A percentile compares a stretch with the other conserved stretches of the same genome.
These are phyloP conservation scores for Diploscapter pachys DNA, from an alignment of 1,140 invertebrate species.

Conservation along the genomic window DNA sequence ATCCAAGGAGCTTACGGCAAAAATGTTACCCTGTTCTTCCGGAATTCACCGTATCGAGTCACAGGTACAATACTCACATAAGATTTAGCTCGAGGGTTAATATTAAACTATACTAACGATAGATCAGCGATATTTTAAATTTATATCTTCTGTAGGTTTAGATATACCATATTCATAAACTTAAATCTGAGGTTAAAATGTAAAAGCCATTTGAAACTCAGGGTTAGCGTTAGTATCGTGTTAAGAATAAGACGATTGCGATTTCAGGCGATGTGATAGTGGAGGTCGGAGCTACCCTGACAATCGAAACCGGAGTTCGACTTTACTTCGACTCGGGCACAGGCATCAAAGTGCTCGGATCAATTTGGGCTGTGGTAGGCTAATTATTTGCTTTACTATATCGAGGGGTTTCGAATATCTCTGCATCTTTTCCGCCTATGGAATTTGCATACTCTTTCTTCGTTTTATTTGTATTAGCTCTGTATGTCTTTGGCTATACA, in stretches of 20 bases:
- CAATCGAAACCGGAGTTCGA: slow-evolving; percentile 58
- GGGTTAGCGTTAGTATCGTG: slow-evolving; percentile 38
- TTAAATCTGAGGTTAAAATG: no score
- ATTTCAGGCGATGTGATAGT: slow-evolving; percentile 8
- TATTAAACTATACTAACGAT: no score
- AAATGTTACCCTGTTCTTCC: slow-evolving; percentile 56
- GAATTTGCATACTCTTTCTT: background rate
- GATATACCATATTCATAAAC: no score
- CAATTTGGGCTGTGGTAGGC: slow-evolving; percentile 50
- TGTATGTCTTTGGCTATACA: background rate
- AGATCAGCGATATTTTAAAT: no score
- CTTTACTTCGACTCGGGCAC: slow-evolving; percentile 58
- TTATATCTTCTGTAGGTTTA: no score
- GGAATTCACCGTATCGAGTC: slow-evolving; percentile 55
- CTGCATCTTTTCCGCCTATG: background rate
- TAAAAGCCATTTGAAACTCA: slow-evolving; percentile 42
- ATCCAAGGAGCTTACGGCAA: slow-evolving; percentile 51
- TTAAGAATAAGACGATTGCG: background rate
- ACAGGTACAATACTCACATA: background rate
- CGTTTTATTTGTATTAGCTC: background rate
- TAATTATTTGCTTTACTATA: slow-evolving; percentile 16
- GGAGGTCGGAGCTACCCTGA: slow-evolving; percentile 33
- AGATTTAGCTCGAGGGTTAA: no score
- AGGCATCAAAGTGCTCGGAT: slow-evolving; percentile 54
- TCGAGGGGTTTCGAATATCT: background rate